Conservation (phyloP, 2,888 invertebrate species). For the Apodemia mormo region DNA sequence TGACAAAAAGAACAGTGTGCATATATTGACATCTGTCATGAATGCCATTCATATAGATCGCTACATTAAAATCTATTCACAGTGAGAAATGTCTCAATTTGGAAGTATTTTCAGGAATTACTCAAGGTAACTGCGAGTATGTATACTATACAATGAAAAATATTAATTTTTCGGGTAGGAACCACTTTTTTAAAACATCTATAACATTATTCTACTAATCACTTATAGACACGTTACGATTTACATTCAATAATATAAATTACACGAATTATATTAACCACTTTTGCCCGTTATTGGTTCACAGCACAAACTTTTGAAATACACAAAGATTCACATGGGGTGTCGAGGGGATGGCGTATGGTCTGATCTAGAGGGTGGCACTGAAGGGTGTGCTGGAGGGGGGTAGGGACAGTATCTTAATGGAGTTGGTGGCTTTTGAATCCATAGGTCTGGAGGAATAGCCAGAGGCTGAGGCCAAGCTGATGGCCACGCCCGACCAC, state of each 20-base stretch:
- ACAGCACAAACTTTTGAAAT: constrained; percentile 25
- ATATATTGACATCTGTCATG: neutral
- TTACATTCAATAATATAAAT: constrained; percentile 20
- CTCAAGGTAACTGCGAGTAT: constrained; percentile 53
- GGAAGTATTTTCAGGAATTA: constrained; percentile 16
- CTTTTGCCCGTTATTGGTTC: constrained; percentile 13
- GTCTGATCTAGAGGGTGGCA: constrained; percentile 53
- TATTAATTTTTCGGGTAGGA: constrained; percentile 71
- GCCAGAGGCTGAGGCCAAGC: constrained; percentile 93
- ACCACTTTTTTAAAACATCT: constrained; percentile 49
- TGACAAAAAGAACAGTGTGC: neutral
- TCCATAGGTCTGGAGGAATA: constrained; percentile 94
- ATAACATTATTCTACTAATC: neutral
- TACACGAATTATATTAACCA: constrained; percentile 18
- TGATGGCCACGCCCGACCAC: constrained; percentile 88
- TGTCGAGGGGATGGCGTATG: constrained; percentile 66
- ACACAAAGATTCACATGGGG: constrained; percentile 57
- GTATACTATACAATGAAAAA: constrained; percentile 54
- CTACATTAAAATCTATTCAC: constrained; percentile 8
- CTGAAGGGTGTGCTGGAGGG: constrained; percentile 66
- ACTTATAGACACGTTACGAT: constrained; percentile 17
- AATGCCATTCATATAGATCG: neutral
- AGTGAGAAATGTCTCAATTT: neutral
- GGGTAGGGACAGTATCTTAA: constrained; percentile 84
- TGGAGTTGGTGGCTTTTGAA: constrained; percentile 90